Evolutionary conservation across 2,888 invertebrate species (phyloP).

Genomic region (Leucozona laternaria): DNA sequence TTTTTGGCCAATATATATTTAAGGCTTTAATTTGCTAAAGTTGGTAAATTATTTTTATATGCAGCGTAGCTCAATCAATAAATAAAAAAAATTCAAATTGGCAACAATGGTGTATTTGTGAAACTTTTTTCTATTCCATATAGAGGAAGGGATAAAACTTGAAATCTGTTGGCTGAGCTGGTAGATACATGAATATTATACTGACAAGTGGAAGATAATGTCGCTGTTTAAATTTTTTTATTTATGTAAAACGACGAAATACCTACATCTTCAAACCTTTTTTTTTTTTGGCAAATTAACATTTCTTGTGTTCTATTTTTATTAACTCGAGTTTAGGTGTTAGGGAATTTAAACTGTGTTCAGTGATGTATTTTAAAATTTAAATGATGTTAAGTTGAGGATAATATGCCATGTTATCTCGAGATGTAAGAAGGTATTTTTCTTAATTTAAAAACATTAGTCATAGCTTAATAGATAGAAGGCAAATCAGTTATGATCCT

Average conservation of each 20-base stretch:
- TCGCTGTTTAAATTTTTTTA: slow-evolving; percentile 42
- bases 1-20: no score
- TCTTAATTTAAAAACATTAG: background rate
- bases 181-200: slow-evolving; percentile 37
- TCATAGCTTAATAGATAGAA: no score
- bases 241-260: slow-evolving; percentile 42
- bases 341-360: background rate
- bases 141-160: background rate
- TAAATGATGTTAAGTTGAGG: slow-evolving; percentile 1
- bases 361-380: background rate
- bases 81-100: background rate
- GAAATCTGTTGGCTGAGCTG: background rate
- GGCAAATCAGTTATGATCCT: no score
- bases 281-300: slow-evolving; percentile 42
- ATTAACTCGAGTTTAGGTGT: background rate
- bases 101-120: background rate
- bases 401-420: background rate
- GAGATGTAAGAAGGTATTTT: background rate
- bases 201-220: slow-evolving; percentile 26
- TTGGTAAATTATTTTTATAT: no score
- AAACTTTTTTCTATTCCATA: background rate
- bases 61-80: no score
- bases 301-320: slow-evolving; percentile 36
- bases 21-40: no score
- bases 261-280: slow-evolving; percentile 36